Evolutionary conservation across 2,113 vertebrate genomes (phyloP), one percentile per base, ranked within the genome.

Genomic region (Anarhynchus alexandrinus): DNA sequence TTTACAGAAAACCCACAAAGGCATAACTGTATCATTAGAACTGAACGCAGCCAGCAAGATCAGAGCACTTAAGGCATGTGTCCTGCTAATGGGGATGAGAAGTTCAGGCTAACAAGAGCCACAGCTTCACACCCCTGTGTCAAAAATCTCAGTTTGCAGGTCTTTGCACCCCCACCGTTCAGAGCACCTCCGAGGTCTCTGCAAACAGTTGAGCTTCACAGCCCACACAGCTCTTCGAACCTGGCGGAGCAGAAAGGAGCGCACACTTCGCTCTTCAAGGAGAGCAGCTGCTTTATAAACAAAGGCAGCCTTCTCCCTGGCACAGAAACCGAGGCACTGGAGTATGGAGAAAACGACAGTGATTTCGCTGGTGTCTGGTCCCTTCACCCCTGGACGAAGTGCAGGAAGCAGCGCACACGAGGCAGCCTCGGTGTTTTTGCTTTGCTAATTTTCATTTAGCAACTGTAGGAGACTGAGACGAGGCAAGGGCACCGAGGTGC

Each of bases 1-100:
- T 87, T 93, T 85, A 85, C 26, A 86, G 64, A 73, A 93, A 89
- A 89, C 26, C 43, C 43, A 42, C 54, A 82, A 81, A 88, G 83
- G 51, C 34, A 4, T 51, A 84, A 88, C 69, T n/a, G 43, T 67
- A 38, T 87, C 92, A 73, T 84, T 66, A 93, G 81, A 91, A 79
- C 8, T 58, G 49, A 85, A 84, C 6, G 52, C 45, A 88, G 67
- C n/a, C 82, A 78, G 72, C 57, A 69, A 91, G 69, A 90, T 32
- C 72, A 86, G 55, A 76, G 72, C 69, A 64, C 34, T 94, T 78
- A 61, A 38, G n/a, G 62, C 20, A 11, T 3, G 47, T 22, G 42
- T 43, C 86, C 72, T 83, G 47, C 79, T 92, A 86, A 83, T 32
- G 55, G 55, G 74, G 80, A 74, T 16, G 59, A 43, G 69, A 8